phyloP scores from a whole-genome alignment of 2,888 invertebrate genomes.

The Sphecodes monilicornis region DNA sequence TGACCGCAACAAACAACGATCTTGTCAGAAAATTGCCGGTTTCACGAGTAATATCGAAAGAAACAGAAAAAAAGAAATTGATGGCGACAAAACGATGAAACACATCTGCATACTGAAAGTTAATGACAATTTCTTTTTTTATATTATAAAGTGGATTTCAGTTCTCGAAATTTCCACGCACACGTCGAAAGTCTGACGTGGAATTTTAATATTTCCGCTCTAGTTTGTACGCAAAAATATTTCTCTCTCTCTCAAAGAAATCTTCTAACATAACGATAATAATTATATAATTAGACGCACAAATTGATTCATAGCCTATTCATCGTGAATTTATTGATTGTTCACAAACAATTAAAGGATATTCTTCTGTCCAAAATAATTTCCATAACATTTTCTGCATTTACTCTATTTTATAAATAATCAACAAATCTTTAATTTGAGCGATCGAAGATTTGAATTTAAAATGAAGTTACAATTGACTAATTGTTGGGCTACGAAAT shows the following conservation, averaged over 20 bases:
- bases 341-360: not conserved
- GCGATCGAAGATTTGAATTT: not conserved
- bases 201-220: not conserved
- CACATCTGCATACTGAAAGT: not conserved
- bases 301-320: not conserved
- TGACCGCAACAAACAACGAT: conserved; percentile 40
- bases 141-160: not conserved
- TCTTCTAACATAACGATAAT: not conserved
- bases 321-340: too few species aligned
- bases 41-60: conserved; percentile 56
- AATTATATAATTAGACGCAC: not conserved
- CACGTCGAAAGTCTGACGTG: not conserved
- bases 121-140: not conserved
- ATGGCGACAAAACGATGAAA: conserved; percentile 3
- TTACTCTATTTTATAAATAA: not conserved
- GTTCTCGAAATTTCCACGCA: not conserved
- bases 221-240: not conserved
- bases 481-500: not conserved
- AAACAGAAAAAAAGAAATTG: conserved; percentile 36
- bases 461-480: not conserved
- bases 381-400: not conserved
- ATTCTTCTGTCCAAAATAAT: not conserved
- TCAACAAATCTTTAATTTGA: not conserved
- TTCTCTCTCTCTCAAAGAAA: not conserved
- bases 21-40: conserved; percentile 43